These are phyloP conservation scores for Podotricha telesiphe DNA, from an alignment of 2,888 invertebrate species.

Conservation along the genomic window DNA sequence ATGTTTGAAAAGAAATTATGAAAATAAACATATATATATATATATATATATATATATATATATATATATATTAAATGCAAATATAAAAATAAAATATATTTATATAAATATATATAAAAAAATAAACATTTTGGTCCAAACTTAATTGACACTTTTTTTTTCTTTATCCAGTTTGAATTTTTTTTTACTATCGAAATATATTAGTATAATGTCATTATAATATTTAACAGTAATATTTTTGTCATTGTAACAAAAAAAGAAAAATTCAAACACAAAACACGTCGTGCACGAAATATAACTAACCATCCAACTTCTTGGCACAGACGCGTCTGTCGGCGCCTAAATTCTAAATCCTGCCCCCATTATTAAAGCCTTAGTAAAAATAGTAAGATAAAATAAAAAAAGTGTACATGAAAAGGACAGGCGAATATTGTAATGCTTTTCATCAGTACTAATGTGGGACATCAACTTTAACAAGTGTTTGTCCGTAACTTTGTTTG, in stretches of 20 bases:
- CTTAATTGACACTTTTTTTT: no score
- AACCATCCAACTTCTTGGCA: slow-evolving; percentile 34
- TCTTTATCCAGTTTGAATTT: no score
- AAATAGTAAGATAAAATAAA: slow-evolving; percentile 27
- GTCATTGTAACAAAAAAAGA: background rate
- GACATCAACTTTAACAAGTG: no score
- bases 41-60: no score
- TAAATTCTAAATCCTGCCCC: slow-evolving; percentile 43
- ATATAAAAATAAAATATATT: no score
- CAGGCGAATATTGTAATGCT: background rate
- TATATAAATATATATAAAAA: no score
- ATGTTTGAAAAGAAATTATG: background rate
- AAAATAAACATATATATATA: no score
- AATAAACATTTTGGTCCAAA: no score
- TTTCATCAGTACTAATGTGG: no score
- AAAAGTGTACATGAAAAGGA: background rate
- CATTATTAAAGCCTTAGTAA: slow-evolving; percentile 38
- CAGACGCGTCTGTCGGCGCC: slow-evolving; percentile 39
- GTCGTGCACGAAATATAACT: slow-evolving; percentile 24
- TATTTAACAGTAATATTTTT: background rate
- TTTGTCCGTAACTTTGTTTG: no score
- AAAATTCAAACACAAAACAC: background rate
- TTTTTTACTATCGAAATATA: no score
- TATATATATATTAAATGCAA: no score
- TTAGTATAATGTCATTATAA: background rate